These are phyloP conservation scores for Phortica okadai DNA, from an alignment of 2,888 invertebrate species.

Conservation along the genomic window DNA sequence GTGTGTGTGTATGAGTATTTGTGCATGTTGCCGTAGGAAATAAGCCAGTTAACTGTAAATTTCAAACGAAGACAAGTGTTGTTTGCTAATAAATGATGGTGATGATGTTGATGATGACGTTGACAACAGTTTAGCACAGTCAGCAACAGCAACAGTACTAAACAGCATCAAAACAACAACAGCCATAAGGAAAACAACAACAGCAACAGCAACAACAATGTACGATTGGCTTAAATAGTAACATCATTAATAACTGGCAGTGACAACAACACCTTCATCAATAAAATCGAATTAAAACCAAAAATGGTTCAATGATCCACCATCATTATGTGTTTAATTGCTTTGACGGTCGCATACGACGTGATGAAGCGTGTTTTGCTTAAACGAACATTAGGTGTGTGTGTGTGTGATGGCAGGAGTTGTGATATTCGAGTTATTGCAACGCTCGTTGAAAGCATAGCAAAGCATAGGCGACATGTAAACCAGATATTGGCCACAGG, in stretches of 20 bases:
- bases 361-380: constrained; percentile 4
- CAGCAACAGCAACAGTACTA: not conserved
- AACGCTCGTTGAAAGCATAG: constrained; percentile 38
- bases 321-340: not conserved
- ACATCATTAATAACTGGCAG: constrained; percentile 57
- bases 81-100: constrained; percentile 67
- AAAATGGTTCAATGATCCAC: constrained; percentile 36
- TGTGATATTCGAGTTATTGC: not conserved
- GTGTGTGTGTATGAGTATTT: constrained; percentile 23
- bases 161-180: constrained; percentile 3
- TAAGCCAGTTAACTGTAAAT: constrained; percentile 58
- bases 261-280: constrained; percentile 53
- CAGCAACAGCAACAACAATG: constrained; percentile 36
- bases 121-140: constrained; percentile 7
- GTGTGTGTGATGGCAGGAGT: not conserved
- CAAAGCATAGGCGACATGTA: constrained; percentile 46
- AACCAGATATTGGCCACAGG: constrained; percentile 55
- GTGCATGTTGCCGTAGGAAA: constrained; percentile 42
- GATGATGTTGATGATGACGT: constrained; percentile 46
- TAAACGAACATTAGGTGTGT: not conserved
- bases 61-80: constrained; percentile 55
- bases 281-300: constrained; percentile 60
- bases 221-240: not conserved
- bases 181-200: constrained; percentile 14
- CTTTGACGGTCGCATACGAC: not conserved